Evolutionary conservation across 2,888 invertebrate genomes (phyloP).

Genomic region (Gymnosoma rotundatum): DNA sequence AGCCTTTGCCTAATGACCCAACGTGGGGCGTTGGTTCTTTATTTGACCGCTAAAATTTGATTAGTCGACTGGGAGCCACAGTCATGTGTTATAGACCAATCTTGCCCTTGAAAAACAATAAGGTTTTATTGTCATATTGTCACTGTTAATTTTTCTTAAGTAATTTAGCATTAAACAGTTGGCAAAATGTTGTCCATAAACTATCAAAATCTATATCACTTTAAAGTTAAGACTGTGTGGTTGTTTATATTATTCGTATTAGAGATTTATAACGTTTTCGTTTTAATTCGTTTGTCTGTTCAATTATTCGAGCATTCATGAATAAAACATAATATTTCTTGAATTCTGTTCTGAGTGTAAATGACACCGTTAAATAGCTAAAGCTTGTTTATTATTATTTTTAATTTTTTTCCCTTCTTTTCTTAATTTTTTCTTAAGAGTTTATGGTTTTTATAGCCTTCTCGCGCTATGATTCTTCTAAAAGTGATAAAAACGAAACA

Average conservation of each 20-base stretch:
- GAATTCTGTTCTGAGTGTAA: conserved; percentile 55
- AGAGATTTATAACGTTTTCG: background rate
- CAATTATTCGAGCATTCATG: conserved; percentile 49
- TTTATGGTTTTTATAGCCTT: conserved; percentile 65
- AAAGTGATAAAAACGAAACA: conserved; percentile 31
- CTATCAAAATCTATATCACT: too few species aligned
- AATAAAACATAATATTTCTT: conserved; percentile 64
- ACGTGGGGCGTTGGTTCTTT: too few species aligned
- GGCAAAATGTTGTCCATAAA: background rate
- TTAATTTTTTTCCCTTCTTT: background rate
- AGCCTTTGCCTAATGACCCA: too few species aligned
- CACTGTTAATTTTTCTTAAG: too few species aligned
- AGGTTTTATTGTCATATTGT: too few species aligned
- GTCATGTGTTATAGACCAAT: too few species aligned
- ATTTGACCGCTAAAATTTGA: too few species aligned
- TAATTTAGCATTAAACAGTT: too few species aligned
- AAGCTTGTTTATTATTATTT: conserved; percentile 30
- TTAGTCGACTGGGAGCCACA: too few species aligned
- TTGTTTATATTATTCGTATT: conserved; percentile 3
- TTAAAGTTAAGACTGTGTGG: too few species aligned
- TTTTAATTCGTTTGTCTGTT: conserved; percentile 36
- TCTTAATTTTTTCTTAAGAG: conserved; percentile 19
- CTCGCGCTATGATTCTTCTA: conserved; percentile 36
- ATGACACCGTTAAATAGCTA: conserved; percentile 64
- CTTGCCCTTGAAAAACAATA: too few species aligned